phyloP scores from a whole-genome alignment of 2,797 vertebrate genomes.

The Lagothrix lagotricha region DNA sequence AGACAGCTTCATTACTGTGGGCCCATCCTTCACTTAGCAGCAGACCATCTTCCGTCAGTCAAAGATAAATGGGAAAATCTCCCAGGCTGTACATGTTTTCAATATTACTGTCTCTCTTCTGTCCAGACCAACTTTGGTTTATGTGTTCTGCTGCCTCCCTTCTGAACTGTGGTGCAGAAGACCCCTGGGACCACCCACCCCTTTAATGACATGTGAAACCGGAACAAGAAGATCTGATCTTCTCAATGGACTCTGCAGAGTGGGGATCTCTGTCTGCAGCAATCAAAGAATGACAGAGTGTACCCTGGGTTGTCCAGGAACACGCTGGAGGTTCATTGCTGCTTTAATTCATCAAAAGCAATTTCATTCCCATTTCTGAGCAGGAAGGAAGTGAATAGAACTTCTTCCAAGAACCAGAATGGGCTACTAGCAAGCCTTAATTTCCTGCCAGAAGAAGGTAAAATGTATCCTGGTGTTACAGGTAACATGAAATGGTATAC shows the following conservation, averaged over 20 bases:
- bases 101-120: conserved; percentile 72
- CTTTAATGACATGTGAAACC: neutral
- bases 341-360: conserved; percentile 28
- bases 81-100: conserved; percentile 58
- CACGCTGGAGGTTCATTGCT: neutral
- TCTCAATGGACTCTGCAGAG: neutral
- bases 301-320: neutral
- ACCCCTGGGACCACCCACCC: neutral
- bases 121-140: conserved; percentile 55
- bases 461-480: neutral
- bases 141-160: conserved; percentile 13
- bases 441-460: conserved; percentile 3
- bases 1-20: conserved; percentile 85
- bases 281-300: neutral
- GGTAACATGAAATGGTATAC: neutral
- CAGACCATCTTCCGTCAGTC: conserved; percentile 78
- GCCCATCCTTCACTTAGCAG: conserved; percentile 79
- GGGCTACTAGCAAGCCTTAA: neutral
- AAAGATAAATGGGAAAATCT: conserved; percentile 77
- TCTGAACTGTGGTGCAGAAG: conserved; percentile 37
- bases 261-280: neutral
- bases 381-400: neutral
- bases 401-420: neutral
- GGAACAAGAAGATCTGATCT: neutral
- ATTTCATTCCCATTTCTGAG: neutral